Conservation (phyloP, 2,888 invertebrate species). For the Ophion obscuratus region DNA sequence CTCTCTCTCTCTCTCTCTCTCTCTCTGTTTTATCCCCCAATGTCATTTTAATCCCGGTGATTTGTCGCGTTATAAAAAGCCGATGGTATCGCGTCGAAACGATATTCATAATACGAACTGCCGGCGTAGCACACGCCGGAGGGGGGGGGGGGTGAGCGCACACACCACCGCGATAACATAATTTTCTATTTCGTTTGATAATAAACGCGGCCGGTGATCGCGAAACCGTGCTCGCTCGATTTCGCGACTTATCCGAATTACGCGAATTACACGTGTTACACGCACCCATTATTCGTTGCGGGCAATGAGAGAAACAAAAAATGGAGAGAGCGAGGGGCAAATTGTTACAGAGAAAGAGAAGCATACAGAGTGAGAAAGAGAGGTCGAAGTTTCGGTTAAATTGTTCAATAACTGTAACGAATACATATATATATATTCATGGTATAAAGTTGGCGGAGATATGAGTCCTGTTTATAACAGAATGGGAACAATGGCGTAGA, state of each 20-base stretch:
- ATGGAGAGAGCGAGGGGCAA: not conserved
- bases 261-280: constrained; percentile 75
- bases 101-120: constrained; percentile 46
- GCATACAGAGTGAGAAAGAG: constrained; percentile 35
- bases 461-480: constrained; percentile 68
- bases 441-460: constrained; percentile 78
- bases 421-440: constrained; percentile 74
- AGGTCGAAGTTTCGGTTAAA: constrained; percentile 71
- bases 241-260: constrained; percentile 55
- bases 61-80: constrained; percentile 57
- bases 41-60: constrained; percentile 50
- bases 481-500: constrained; percentile 20
- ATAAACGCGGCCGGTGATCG: constrained; percentile 57
- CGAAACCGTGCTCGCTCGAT: constrained; percentile 21
- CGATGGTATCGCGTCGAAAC: constrained; percentile 27
- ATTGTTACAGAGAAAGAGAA: constrained; percentile 2
- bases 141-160: not conserved
- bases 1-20: not conserved
- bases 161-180: constrained; percentile 60
- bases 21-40: constrained; percentile 38
- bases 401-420: constrained; percentile 79
- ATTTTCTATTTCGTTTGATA: constrained; percentile 66
- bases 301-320: constrained; percentile 1
- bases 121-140: not conserved
- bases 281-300: constrained; percentile 18